Conservation (phyloP, 2,113 vertebrate species). For the Mohoua ochrocephala region DNA sequence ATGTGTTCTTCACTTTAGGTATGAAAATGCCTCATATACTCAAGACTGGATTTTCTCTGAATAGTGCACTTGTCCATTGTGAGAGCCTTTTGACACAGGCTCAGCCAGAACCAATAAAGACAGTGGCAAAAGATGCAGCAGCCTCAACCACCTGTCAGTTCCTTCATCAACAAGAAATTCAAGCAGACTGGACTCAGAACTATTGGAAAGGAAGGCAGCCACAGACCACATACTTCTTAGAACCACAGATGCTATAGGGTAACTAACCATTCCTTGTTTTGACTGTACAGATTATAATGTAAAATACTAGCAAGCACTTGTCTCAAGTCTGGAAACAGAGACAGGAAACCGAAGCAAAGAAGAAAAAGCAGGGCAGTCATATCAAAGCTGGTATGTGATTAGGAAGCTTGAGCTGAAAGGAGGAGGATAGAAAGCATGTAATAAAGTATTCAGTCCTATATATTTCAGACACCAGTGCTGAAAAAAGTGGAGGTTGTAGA, state of each 20-base stretch:
- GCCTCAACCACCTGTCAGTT: conserved; percentile 24
- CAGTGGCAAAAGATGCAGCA: conserved; percentile 20
- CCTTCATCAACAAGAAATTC: conserved; percentile 24
- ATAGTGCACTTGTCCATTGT: neutral
- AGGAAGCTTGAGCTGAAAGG: neutral
- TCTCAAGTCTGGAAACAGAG: neutral
- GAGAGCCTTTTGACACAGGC: conserved; percentile 34
- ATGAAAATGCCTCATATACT: neutral
- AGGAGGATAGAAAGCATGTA: neutral
- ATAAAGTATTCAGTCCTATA: neutral
- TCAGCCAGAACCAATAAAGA: conserved; percentile 17
- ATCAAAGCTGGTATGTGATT: neutral
- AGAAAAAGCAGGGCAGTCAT: neutral
- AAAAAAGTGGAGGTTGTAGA: neutral
- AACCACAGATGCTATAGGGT: neutral
- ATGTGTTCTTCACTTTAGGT: conserved; percentile 5
- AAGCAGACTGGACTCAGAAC: conserved; percentile 27
- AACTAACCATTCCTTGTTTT: conserved; percentile 3
- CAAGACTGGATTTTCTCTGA: conserved; percentile 35
- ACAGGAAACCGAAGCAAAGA: neutral
- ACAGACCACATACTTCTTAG: conserved; percentile 9
- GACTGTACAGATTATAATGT: neutral
- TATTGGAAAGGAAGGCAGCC: conserved; percentile 22
- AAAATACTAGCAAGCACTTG: neutral
- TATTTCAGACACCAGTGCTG: neutral